phyloP scores from a whole-genome alignment of 2,797 vertebrate species.

The Sylvia borin region DNA sequence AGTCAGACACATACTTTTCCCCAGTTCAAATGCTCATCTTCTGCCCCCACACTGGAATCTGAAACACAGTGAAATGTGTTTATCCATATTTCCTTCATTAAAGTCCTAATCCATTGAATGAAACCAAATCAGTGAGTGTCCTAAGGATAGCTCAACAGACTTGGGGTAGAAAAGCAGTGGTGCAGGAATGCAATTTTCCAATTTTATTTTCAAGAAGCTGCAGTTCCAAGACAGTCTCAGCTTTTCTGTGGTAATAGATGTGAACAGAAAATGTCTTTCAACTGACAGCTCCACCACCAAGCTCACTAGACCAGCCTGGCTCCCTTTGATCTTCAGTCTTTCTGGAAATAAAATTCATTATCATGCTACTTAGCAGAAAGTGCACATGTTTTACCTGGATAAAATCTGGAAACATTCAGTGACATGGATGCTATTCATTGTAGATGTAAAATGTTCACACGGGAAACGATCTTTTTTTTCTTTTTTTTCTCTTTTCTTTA shows the following conservation, averaged over 20 bases:
- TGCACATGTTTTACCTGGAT: background rate
- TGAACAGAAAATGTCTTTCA: slow-evolving; percentile 18
- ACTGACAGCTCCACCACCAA: background rate
- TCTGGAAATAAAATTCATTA: slow-evolving; percentile 25
- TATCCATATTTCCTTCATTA: background rate
- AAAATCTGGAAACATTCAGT: background rate
- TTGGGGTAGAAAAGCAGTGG: background rate
- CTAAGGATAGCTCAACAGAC: background rate
- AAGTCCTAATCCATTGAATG: background rate
- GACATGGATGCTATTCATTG: background rate
- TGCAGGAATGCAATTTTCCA: background rate
- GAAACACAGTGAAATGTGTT: background rate
- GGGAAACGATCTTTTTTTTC: background rate
- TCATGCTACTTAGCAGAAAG: background rate
- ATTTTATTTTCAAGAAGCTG: background rate
- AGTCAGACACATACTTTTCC: slow-evolving; percentile 40
- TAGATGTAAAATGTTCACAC: background rate
- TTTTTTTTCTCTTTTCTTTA: no score
- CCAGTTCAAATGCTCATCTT: slow-evolving; percentile 24
- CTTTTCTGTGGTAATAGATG: background rate
- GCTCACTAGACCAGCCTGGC: background rate
- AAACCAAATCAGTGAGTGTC: background rate
- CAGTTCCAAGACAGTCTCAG: background rate
- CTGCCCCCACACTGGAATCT: background rate
- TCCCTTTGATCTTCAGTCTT: slow-evolving; percentile 24